Base-by-base conservation (phyloP, 2,113 vertebrate genomes). In the Spea bombifrons region DNA sequence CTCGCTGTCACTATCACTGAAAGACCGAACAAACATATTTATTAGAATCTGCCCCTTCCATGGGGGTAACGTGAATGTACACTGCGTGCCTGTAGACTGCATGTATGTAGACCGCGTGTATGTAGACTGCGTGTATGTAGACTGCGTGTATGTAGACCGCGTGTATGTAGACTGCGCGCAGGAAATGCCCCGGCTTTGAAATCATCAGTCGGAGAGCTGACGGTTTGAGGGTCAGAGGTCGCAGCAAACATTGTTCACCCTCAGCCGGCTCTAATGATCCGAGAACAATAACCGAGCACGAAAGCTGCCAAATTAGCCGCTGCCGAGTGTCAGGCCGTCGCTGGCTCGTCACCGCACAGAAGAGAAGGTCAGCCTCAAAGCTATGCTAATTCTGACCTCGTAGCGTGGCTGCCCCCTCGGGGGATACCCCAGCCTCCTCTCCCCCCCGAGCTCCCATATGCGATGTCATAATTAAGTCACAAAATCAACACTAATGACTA, bases 381-480 rank as follows among this genome's bases (percentile, higher is more conserved):
- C 44, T n/a, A 79, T 73, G 77, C 63, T 67, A 80, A 80, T 73
- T 57, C 15, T 73, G 53, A 80, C 77, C 77, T 7, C 71, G 3
- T 30, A n/a, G 17, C 50, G 8, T 30, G 50, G 50, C 50, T 7
- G 50, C 6, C 69, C 57, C 71, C 5, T 71, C 5, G n/a, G 77
- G 47, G 77, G 50, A 7, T 7, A 16, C 8, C 5, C 64, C 44
- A 9, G 50, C 64, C 53, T n/a, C n/a, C 64, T 66, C 8, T 15
- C 10, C 5, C 50, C 16, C 3, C 69, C 8, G 7, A 15, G 12
- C 50, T 49, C 7, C 57, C 77, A 80, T 73, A 67, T 73, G 77
- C 71, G 49, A 67, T 48, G 70, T 59, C 64, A 67, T 55, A 76
- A 76, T 76, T 61, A 75, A 61, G 61, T 59, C 75, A 76, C n/a